Evolutionary conservation across 2,888 invertebrate genomes (phyloP), one percentile per base, ranked within the genome.

Genomic region (Apamea monoglypha): DNA sequence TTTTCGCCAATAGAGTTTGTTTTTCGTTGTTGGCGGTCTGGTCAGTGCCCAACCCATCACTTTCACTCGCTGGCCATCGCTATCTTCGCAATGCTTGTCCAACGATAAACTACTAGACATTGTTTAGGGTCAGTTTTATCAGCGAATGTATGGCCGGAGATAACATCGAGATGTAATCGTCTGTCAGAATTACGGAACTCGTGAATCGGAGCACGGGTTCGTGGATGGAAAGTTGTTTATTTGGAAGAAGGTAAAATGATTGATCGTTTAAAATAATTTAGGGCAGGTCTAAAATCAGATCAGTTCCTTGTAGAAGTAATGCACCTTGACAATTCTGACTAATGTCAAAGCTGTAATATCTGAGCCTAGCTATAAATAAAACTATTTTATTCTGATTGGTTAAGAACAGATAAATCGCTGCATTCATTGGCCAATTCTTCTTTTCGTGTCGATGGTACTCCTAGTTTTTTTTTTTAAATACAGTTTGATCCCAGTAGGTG

Each of bases 91-190:
- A 83, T 81, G 56, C 76, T 81, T 81, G 87, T 75, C 76, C 75
- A 73, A 70, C 79, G 81, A 89, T 88, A 85, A 89, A 86, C 83
- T 77, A 83, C 64, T 44, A 76, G 79, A 84, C 78, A 80, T 85
- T 89, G 88, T 84, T 83, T 75, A 81, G 85, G 86, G 88, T 87
- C 89, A 89, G 80, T 84, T 81, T 83, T 85, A 86, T 87, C 82
- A 73, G 74, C 21, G 63, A 76, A 68, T 69, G 68, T 80, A 67
- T 78, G 83, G 56, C 16, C 1, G 1, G 64, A 32, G 86, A 86
- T 86, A 86, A 78, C 32, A 79, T 82, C 76, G 73, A 77, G 71
- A 84, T 73, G 79, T 77, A 73, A 86, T 77, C 77, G 56, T 71
- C 63, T 71, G 81, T 76, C 82, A 59, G 77, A 70, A 25, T 86